Conservation (phyloP, 2,888 invertebrate species). For the Pyrrhia umbra region DNA sequence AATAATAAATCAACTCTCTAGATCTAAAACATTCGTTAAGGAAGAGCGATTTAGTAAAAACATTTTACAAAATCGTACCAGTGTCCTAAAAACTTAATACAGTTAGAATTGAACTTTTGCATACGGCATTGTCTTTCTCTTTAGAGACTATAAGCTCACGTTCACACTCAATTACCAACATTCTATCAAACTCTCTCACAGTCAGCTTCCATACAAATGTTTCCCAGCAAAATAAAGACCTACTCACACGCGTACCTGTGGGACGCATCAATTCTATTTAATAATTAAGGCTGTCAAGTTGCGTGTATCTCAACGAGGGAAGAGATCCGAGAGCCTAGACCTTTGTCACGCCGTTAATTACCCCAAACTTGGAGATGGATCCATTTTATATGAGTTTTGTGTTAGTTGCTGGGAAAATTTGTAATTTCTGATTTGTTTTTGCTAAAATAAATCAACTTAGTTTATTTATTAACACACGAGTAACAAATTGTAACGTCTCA, state of each 20-base stretch:
- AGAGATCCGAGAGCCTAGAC: conserved; percentile 51
- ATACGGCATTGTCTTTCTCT: background rate
- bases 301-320: conserved; percentile 55
- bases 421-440: conserved; percentile 1
- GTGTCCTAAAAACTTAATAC: background rate
- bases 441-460: background rate
- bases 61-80: background rate
- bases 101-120: background rate
- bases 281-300: conserved; percentile 64
- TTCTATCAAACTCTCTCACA: conserved; percentile 42
- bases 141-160: background rate
- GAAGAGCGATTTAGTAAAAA: background rate
- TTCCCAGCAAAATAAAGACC: conserved; percentile 54
- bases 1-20: no score
- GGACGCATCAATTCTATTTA: conserved; percentile 66
- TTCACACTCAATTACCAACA: conserved; percentile 48
- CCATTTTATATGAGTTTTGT: conserved; percentile 57
- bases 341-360: conserved; percentile 63
- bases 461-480: background rate
- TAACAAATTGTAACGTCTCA: background rate
- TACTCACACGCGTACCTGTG: conserved; percentile 50
- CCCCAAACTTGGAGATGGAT: conserved; percentile 48
- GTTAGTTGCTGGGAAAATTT: conserved; percentile 29
- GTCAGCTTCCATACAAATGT: conserved; percentile 45
- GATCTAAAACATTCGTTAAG: no score